Evolutionary conservation across 2,888 invertebrate species (phyloP), one percentile per base, ranked within the genome.

Genomic region (Keiferia lycopersicella): DNA sequence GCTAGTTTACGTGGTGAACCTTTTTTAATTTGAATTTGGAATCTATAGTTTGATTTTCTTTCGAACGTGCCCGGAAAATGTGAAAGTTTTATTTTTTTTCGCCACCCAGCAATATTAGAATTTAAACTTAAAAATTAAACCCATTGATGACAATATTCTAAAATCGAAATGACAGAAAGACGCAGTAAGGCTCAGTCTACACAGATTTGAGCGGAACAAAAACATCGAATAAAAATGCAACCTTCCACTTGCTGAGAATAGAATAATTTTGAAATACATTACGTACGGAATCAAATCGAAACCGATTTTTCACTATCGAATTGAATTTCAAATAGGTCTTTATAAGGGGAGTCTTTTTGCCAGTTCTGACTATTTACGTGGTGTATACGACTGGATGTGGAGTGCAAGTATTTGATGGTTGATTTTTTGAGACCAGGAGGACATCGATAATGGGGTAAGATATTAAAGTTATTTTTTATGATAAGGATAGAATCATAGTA

Each of bases 311-410:
- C 87, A 88, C 79, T 75, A 81, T 74, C 86, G 71, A 77, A 88
- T 91, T 91, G 91, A 91, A 89, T 86, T 89, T 83, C 89, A 91
- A 90, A 91, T 90, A 84, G 78, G 81, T 78, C 85, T 83, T 86
- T 90, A 91, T 88, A 91, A 87, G 77, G 81, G 82, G 79, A 74
- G 80, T 81, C 80, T 81, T 83, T 82, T 81, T 81, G 78, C 81
- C 80, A 78, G 73, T 76, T 77, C 83, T 78, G 77, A 81, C 85
- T 87, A 85, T 89, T 87, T 84, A 30, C 79, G 74, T 71, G 75
- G 80, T 83, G 80, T 70, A 73, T 73, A 76, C 61, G 68, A 74
- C 76, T 78, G 76, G 80, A 74, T 75, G 83, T 84, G 81, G 82
- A 78, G 85, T 85, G 82, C 73, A 68, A 65, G 64, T 64, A 18